These are phyloP conservation scores for Panagrolaimus sp. DNA, from an alignment of 1,140 invertebrate genomes.

Conservation along the genomic window DNA sequence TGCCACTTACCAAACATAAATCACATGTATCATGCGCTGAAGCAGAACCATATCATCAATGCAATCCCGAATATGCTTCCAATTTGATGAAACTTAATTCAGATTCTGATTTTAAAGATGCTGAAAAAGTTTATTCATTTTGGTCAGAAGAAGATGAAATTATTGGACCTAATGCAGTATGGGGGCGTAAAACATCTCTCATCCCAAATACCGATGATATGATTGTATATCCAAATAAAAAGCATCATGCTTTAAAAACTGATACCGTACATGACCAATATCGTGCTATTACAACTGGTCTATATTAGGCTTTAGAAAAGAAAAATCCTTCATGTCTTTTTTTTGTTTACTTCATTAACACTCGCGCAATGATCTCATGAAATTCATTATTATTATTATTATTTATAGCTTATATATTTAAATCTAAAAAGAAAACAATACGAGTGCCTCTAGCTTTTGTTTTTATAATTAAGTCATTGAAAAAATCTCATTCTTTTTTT, in stretches of 20 bases:
- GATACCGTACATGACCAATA: not conserved
- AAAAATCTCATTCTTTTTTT: too few species aligned
- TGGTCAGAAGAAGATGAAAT: slow-evolving; percentile 20
- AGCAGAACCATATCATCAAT: not conserved
- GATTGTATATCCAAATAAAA: not conserved
- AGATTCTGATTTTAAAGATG: not conserved
- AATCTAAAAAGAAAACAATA: too few species aligned
- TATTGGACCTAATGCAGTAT: slow-evolving; percentile 13
- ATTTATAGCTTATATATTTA: too few species aligned
- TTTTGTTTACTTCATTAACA: too few species aligned
- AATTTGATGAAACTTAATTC: not conserved
- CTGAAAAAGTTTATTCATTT: slow-evolving; percentile 9
- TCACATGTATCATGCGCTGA: not conserved
- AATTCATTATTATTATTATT: too few species aligned
- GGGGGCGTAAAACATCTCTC: slow-evolving; percentile 2
- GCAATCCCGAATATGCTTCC: not conserved
- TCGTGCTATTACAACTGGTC: not conserved
- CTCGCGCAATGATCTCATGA: too few species aligned
- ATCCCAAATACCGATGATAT: slow-evolving; percentile 11
- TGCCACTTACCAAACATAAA: not conserved
- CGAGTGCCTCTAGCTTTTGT: too few species aligned
- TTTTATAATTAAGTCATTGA: too few species aligned
- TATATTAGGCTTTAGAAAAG: not conserved
- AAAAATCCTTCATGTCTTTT: too few species aligned
- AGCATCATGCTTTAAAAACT: not conserved